phyloP scores from a whole-genome alignment of 2,113 vertebrate genomes.

The Neolamprologus toae region DNA sequence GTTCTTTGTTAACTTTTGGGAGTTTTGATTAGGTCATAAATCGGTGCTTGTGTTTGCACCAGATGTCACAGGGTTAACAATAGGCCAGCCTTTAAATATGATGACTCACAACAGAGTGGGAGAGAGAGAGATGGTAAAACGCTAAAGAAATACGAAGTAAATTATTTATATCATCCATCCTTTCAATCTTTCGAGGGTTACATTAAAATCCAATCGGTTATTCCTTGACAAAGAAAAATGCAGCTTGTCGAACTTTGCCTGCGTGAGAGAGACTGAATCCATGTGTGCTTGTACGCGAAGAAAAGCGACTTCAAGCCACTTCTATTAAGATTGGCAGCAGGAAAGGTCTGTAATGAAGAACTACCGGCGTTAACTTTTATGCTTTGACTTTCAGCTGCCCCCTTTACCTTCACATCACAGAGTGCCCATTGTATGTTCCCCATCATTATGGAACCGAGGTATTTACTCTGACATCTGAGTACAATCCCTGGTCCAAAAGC shows the following conservation, averaged over 20 bases:
- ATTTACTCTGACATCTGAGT: constrained; percentile 51
- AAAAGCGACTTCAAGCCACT: background rate
- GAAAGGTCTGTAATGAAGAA: constrained; percentile 48
- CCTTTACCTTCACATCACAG: constrained; percentile 35
- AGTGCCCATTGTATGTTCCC: constrained; percentile 46
- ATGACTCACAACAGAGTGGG: background rate
- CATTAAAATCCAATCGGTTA: constrained; percentile 50
- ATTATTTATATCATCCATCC: constrained; percentile 29
- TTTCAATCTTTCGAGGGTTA: constrained; percentile 27
- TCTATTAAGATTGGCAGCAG: constrained; percentile 55
- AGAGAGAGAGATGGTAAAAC: background rate
- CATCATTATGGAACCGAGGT: constrained; percentile 26
- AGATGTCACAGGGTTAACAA: constrained; percentile 62
- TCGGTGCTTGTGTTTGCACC: constrained; percentile 41
- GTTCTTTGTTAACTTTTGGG: constrained; percentile 4
- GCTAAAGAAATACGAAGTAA: background rate
- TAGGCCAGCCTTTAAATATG: constrained; percentile 45
- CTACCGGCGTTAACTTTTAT: constrained; percentile 13
- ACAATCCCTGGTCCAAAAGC: background rate
- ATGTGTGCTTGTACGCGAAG: background rate
- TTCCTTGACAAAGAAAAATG: background rate
- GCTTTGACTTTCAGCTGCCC: background rate
- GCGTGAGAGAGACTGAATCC: background rate
- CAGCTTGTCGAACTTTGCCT: background rate
- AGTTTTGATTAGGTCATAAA: constrained; percentile 54